Conservation (phyloP, 2,888 invertebrate species). For the Cantharis rufa region DNA sequence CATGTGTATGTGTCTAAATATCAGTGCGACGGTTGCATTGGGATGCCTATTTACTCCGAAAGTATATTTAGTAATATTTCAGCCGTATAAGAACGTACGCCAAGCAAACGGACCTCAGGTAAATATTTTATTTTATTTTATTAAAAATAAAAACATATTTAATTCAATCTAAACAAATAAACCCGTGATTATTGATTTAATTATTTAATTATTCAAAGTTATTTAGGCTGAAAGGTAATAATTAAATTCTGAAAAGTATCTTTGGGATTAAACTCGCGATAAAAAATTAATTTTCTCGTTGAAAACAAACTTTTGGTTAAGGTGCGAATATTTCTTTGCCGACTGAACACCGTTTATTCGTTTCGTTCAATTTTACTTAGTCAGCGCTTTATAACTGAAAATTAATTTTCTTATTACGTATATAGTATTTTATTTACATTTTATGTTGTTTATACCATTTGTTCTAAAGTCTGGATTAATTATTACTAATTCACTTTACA, state of each 20-base stretch:
- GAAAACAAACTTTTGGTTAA: neutral
- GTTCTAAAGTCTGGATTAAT: neutral
- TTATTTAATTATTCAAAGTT: neutral
- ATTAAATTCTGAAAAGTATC: neutral
- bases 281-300: neutral
- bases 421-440: neutral
- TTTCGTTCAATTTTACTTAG: neutral
- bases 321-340: neutral
- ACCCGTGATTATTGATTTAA: neutral
- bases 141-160: neutral
- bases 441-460: neutral
- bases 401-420: neutral
- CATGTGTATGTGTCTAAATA: constrained; percentile 76
- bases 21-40: constrained; percentile 75
- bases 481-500: neutral
- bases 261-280: neutral
- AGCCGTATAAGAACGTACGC: constrained; percentile 78
- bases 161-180: neutral
- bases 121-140: constrained; percentile 18
- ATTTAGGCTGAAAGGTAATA: neutral
- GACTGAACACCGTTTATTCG: neutral
- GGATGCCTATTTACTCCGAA: constrained; percentile 77
- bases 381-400: neutral
- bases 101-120: constrained; percentile 58
- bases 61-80: constrained; percentile 76